Conservation (phyloP, 2,113 vertebrate genomes). For the Chaenocephalus aceratus region DNA sequence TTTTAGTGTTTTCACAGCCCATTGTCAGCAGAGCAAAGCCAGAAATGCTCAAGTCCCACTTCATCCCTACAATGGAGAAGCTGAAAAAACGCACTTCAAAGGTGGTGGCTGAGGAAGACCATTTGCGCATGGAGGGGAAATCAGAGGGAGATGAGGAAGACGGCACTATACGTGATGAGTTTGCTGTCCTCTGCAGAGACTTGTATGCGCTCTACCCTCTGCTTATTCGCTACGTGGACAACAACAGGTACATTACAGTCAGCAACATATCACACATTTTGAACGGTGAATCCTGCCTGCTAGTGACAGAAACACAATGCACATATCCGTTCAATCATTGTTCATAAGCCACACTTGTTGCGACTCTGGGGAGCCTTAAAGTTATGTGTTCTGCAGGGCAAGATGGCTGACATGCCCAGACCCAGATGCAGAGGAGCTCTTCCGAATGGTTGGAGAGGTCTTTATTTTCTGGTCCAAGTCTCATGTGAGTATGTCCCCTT, state of each 20-base stretch:
- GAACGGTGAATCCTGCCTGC: background rate
- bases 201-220: slow-evolving; percentile 95
- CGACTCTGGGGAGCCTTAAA: background rate
- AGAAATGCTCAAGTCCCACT: slow-evolving; percentile 93
- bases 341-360: background rate
- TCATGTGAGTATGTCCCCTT: slow-evolving; percentile 85
- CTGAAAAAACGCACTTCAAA: slow-evolving; percentile 92
- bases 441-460: slow-evolving; percentile 95
- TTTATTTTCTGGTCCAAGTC: slow-evolving; percentile 99
- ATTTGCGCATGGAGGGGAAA: slow-evolving; percentile 92
- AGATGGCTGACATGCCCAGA: slow-evolving; percentile 92
- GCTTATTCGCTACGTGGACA: slow-evolving; percentile 97
- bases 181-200: slow-evolving; percentile 95
- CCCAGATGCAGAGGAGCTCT: slow-evolving; percentile 92
- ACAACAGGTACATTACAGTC: slow-evolving; percentile 88
- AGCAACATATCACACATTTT: background rate
- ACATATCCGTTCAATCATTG: background rate
- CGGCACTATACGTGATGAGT: slow-evolving; percentile 92
- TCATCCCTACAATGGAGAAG: slow-evolving; percentile 95
- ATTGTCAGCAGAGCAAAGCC: slow-evolving; percentile 93
- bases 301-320: background rate
- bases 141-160: slow-evolving; percentile 89
- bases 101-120: slow-evolving; percentile 95
- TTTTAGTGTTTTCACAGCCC: slow-evolving; percentile 93
- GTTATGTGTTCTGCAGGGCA: slow-evolving; percentile 80